Conservation (phyloP, 2,797 vertebrate species). For the Bufotes viridis region DNA sequence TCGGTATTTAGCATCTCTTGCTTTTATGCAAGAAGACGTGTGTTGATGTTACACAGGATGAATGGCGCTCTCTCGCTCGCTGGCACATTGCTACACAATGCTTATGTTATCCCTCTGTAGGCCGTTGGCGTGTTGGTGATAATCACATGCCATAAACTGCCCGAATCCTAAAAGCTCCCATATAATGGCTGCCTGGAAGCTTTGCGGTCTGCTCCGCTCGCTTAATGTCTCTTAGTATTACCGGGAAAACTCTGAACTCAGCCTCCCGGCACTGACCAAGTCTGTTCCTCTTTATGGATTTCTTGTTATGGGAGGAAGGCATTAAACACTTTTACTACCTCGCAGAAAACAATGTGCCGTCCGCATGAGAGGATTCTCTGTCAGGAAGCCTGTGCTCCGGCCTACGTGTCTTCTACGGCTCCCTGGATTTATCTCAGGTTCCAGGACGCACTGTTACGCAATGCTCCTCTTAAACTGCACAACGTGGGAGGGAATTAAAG, state of each 20-base stretch:
- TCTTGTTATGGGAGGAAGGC: conserved; percentile 54
- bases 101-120: conserved; percentile 26
- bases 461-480: too few relatives aligned
- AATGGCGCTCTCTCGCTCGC: conserved; percentile 4
- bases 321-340: conserved; percentile 59
- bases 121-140: conserved; percentile 33
- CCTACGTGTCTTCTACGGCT: not conserved
- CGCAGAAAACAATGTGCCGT: conserved; percentile 30
- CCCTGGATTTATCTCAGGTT: not conserved
- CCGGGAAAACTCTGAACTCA: conserved; percentile 39
- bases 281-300: conserved; percentile 54
- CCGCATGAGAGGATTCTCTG: conserved; percentile 5
- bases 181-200: conserved; percentile 46
- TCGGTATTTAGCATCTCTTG: not conserved
- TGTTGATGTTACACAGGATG: not conserved
- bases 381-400: not conserved
- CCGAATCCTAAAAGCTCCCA: conserved; percentile 28
- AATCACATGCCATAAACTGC: conserved; percentile 48
- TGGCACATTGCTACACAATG: conserved; percentile 26
- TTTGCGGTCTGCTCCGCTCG: conserved; percentile 29
- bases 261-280: conserved; percentile 39
- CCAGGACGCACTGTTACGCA: not conserved
- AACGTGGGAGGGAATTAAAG: not conserved
- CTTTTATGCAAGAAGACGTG: not conserved
- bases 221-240: conserved; percentile 42